Percentiles rank a stretch among this genome's conserved stretches.
These are phyloP conservation scores for Cephus nigrinus DNA, from an alignment of 2,888 invertebrate genomes.

Conservation along the genomic window DNA sequence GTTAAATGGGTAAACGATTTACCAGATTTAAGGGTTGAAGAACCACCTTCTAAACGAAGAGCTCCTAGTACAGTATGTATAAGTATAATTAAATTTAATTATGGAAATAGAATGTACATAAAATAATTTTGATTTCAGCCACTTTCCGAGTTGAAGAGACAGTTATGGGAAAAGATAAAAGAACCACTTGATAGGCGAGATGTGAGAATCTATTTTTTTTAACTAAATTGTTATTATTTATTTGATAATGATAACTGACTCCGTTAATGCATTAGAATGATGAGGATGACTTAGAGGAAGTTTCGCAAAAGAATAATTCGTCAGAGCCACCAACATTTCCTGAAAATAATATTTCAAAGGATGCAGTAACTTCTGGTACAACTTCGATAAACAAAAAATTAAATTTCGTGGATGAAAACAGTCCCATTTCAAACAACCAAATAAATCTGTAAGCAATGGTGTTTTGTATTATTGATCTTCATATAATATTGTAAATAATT, in stretches of 20 bases:
- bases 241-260: background rate
- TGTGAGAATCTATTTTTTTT: constrained; percentile 28
- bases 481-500: background rate
- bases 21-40: constrained; percentile 62
- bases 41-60: constrained; percentile 53
- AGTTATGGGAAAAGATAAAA: constrained; percentile 62
- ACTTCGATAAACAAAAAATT: constrained; percentile 47
- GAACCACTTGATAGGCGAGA: constrained; percentile 33
- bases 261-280: constrained; percentile 3
- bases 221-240: constrained; percentile 10
- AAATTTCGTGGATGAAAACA: constrained; percentile 45
- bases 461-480: background rate
- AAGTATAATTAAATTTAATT: background rate
- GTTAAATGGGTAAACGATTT: constrained; percentile 67
- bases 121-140: constrained; percentile 49
- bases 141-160: constrained; percentile 58
- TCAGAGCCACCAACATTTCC: background rate
- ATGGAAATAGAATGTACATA: constrained; percentile 6
- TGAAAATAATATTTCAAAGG: background rate
- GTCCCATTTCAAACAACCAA: constrained; percentile 39
- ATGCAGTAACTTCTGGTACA: background rate
- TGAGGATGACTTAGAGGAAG: background rate
- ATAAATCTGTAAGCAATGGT: constrained; percentile 41
- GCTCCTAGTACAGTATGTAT: constrained; percentile 63
- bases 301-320: background rate